These are phyloP conservation scores for Excalfactoria chinensis DNA, from an alignment of 2,113 vertebrate species.

Conservation along the genomic window DNA sequence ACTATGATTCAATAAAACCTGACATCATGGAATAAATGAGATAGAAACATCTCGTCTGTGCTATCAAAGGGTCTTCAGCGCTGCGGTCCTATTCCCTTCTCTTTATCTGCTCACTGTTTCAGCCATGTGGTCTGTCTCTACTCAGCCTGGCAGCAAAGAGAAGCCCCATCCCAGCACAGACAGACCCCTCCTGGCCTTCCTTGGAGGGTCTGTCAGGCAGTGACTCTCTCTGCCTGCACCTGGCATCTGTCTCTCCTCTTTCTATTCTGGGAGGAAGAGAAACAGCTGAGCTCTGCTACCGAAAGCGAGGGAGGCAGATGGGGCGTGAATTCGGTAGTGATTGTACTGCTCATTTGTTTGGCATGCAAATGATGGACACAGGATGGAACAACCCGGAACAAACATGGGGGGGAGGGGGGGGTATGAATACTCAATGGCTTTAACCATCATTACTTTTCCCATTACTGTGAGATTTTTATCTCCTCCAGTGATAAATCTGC, in stretches of 20 bases:
- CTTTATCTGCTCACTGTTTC: no score
- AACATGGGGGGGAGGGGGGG: neutral
- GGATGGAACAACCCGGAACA: neutral
- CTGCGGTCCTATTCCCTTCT: neutral
- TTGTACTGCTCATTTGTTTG: conserved; percentile 41
- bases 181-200: conserved; percentile 13
- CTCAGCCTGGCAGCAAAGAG: neutral
- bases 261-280: conserved; percentile 51
- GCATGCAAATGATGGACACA: neutral
- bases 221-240: conserved; percentile 28
- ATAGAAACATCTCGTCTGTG: neutral
- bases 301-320: conserved; percentile 45
- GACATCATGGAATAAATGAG: neutral
- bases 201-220: neutral
- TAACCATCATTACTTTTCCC: neutral
- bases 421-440: neutral
- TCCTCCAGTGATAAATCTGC: neutral
- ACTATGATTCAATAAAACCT: neutral
- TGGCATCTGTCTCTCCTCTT: conserved; percentile 53
- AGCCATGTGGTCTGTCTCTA: neutral
- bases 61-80: neutral
- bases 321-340: neutral
- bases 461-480: neutral
- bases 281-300: conserved; percentile 60
- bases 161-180: neutral